These are phyloP conservation scores for Acheta domesticus DNA, from an alignment of 2,888 invertebrate genomes.

Conservation along the genomic window DNA sequence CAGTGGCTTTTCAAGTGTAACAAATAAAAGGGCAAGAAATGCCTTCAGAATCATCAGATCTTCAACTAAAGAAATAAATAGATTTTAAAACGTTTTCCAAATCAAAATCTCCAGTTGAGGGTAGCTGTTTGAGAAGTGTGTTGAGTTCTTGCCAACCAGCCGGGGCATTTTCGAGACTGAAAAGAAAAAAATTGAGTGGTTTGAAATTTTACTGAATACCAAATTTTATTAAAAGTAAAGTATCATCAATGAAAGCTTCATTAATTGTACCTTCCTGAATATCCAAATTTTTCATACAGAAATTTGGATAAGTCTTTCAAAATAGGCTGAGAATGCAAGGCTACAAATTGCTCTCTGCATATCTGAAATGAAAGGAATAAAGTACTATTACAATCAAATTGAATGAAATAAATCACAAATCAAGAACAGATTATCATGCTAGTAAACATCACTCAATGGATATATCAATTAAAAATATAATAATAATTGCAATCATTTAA, in stretches of 20 bases:
- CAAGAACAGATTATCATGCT: neutral
- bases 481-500: neutral
- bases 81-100: conserved; percentile 71
- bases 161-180: conserved; percentile 47
- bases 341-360: conserved; percentile 97
- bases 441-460: neutral
- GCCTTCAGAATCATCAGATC: neutral
- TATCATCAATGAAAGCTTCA: too few relatives aligned
- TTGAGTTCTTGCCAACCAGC: conserved; percentile 65
- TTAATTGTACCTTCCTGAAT: conserved; percentile 54
- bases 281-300: conserved; percentile 66
- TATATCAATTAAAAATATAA: neutral
- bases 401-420: neutral
- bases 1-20: too few relatives aligned
- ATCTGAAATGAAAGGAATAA: conserved; percentile 56
- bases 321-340: conserved; percentile 88
- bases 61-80: conserved; percentile 81
- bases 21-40: too few relatives aligned
- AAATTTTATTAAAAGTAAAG: too few relatives aligned
- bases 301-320: conserved; percentile 79
- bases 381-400: neutral
- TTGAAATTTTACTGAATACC: conserved; percentile 18
- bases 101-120: conserved; percentile 73
- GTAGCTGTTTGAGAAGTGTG: conserved; percentile 59
- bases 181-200: conserved; percentile 4